phyloP scores from a whole-genome alignment of 2,113 vertebrate species.

The Onychostoma macrolepis region DNA sequence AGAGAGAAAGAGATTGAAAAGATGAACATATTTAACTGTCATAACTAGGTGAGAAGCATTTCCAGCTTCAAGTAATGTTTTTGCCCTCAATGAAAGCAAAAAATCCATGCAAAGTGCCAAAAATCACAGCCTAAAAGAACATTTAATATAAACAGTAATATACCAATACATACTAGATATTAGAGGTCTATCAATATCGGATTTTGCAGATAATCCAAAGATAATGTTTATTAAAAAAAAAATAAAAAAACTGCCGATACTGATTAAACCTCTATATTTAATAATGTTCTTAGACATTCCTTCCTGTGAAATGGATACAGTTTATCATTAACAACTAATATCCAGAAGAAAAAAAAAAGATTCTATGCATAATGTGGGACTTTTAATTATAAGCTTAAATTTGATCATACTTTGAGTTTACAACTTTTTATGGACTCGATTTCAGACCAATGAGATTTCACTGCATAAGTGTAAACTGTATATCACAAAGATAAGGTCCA shows the following conservation, averaged over 20 bases:
- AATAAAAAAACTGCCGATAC: background rate
- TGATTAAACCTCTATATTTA: background rate
- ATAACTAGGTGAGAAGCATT: background rate
- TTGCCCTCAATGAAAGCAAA: background rate
- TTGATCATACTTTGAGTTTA: background rate
- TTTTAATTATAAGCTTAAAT: background rate
- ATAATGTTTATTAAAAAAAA: background rate
- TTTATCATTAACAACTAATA: background rate
- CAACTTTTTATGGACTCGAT: background rate
- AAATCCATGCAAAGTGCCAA: background rate
- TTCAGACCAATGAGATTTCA: background rate
- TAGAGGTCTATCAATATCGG: background rate
- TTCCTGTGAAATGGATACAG: too few species aligned
- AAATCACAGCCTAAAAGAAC: background rate
- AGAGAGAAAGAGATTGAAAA: slow-evolving; percentile 38
- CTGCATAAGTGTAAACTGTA: background rate
- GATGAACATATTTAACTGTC: background rate
- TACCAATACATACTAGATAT: too few species aligned
- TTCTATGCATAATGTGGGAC: too few species aligned
- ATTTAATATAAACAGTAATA: background rate
- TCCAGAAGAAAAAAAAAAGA: background rate
- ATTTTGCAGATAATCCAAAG: background rate
- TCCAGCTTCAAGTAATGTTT: background rate
- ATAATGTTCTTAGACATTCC: background rate
- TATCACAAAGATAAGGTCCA: background rate